A percentile compares a stretch with the other conserved stretches of the same genome.
Conservation (phyloP, 1,140 invertebrate species). For the Phocides pigmalion region DNA sequence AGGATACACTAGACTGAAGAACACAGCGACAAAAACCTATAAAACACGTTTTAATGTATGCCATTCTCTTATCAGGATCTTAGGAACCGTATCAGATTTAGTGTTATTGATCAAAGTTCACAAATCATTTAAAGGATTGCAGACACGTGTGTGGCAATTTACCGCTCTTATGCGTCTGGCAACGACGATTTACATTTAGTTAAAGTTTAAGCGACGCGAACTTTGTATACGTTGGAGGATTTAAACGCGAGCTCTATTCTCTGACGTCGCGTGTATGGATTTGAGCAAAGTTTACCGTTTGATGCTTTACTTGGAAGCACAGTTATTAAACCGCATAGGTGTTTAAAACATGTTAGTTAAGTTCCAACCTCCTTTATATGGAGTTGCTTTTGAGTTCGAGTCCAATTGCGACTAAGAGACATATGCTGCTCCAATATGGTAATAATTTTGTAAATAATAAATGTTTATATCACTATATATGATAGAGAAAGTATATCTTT, state of each 20-base stretch:
- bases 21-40: no score
- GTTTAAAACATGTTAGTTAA: background rate
- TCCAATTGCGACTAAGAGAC: no score
- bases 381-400: no score
- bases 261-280: slow-evolving; percentile 20
- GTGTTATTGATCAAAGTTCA: slow-evolving; percentile 19
- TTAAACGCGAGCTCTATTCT: slow-evolving; percentile 34
- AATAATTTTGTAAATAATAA: no score
- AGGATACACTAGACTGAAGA: no score
- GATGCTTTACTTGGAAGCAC: slow-evolving; percentile 2
- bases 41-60: no score
- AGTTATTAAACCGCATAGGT: slow-evolving; percentile 16
- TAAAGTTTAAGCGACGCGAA: slow-evolving; percentile 43
- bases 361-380: background rate
- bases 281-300: slow-evolving; percentile 14
- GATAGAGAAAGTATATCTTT: no score
- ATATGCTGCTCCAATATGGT: no score
- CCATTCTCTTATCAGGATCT: no score
- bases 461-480: no score
- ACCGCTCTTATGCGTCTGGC: slow-evolving; percentile 40
- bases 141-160: slow-evolving; percentile 47
- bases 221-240: slow-evolving; percentile 36
- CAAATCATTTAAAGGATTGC: slow-evolving; percentile 43
- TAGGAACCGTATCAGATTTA: background rate
- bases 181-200: slow-evolving; percentile 46